Evolutionary conservation across 2,888 invertebrate genomes (phyloP).

Genomic region (Plutella xylostella): DNA sequence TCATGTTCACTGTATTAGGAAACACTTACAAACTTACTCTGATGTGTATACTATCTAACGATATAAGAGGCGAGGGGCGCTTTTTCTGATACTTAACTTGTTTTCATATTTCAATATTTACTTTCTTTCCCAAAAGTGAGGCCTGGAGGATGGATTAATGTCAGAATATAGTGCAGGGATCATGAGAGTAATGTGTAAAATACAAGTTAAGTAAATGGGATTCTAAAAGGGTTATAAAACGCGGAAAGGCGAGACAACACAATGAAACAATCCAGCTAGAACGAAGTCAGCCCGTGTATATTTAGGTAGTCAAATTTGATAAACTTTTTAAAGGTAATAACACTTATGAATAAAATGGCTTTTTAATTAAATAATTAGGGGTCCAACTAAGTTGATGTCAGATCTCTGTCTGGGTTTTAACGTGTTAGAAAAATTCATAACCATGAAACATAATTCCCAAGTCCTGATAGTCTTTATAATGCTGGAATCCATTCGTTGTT

Average conservation of each 20-base stretch:
- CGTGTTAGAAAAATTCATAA: neutral
- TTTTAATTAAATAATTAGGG: slow-evolving; percentile 62
- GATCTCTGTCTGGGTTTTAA: slow-evolving; percentile 33
- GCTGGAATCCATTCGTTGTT: slow-evolving; percentile 2
- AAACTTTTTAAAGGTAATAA: slow-evolving; percentile 59
- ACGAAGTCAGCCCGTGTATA: slow-evolving; percentile 45
- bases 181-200: too few species aligned
- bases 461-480: too few species aligned
- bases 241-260: slow-evolving; percentile 17
- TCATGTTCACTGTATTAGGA: neutral
- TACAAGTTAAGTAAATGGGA: too few species aligned
- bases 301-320: slow-evolving; percentile 65
- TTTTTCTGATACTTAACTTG: too few species aligned
- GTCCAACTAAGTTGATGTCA: slow-evolving; percentile 56
- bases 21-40: too few species aligned
- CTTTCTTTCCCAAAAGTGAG: too few species aligned
- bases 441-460: neutral
- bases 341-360: slow-evolving; percentile 61
- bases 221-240: too few species aligned
- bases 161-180: too few species aligned
- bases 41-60: too few species aligned
- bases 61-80: too few species aligned
- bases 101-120: too few species aligned
- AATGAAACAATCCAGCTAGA: slow-evolving; percentile 4
- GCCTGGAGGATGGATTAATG: too few species aligned